A percentile compares a stretch with the other conserved stretches of the same genome.
Conservation (phyloP, 2,113 vertebrate species). For the Sebastes schlegelii region DNA sequence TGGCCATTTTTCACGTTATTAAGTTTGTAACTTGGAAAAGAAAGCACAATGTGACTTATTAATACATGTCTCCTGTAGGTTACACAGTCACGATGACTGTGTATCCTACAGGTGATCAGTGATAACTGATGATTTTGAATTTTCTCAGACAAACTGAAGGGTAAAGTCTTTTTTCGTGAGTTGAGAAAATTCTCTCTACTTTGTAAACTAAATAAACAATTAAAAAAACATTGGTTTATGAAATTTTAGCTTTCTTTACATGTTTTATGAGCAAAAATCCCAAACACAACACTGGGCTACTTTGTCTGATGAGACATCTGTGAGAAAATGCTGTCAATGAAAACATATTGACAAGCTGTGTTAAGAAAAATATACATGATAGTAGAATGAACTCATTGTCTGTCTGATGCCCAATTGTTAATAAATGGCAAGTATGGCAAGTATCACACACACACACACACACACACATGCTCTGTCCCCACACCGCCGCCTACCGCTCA, state of each 20-base stretch:
- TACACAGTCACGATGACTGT: background rate
- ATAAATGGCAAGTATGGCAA: background rate
- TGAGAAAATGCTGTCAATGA: background rate
- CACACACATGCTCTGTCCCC: conserved; percentile 36
- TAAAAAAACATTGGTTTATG: background rate
- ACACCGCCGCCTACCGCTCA: conserved; percentile 77
- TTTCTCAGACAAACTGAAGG: background rate
- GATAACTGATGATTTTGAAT: background rate
- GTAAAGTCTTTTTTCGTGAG: background rate
- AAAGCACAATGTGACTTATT: background rate
- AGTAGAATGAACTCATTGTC: background rate
- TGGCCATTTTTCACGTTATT: too few relatives aligned
- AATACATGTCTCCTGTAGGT: background rate
- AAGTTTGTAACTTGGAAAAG: background rate
- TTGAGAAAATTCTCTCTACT: too few relatives aligned
- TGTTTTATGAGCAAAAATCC: background rate
- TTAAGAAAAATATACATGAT: background rate
- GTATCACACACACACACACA: conserved; percentile 8
- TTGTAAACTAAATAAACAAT: background rate
- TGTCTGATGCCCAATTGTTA: background rate
- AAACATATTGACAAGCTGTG: background rate
- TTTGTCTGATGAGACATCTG: background rate
- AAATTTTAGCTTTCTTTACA: background rate
- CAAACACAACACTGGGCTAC: background rate
- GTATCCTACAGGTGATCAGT: background rate